Evolutionary conservation across 2,797 vertebrate species (phyloP), one percentile per base, ranked within the genome.

Genomic region (Ceryle rudis): DNA sequence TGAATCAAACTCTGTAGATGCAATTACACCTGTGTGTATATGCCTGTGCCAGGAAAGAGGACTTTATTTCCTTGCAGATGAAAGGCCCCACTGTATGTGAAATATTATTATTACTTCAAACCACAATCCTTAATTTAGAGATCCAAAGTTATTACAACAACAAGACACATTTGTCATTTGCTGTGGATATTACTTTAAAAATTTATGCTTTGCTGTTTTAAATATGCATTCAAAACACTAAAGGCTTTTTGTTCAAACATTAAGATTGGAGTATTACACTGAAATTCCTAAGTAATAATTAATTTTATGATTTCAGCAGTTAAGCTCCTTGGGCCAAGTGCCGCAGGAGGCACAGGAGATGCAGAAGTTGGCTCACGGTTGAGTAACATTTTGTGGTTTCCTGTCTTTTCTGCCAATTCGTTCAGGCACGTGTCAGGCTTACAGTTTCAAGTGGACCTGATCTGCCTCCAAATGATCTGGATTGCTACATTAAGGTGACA

Each of bases 201-300:
- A 96, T 80, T 73, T 86, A 92, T 95, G 93, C 44, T 60, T 86
- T 73, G 47, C 64, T 81, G 21, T 55, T 94, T 95, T 90, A 97
- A 96, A 93, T 93, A 90, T 75, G 86, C 58, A 90, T 91, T 96
- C 66, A 77, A 73, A 93, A 80, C 80, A 90, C 71, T 91, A 84
- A 90, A 89, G 39, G 31, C 55, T 81, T 79, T 90, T 93, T 96
- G 80, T 94, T 90, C 91, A 86, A 88, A 79, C 85, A 77, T 93
- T 72, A 84, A 90, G 78, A 89, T 81, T 67, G 39, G 60, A 58
- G 55, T 66, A 84, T 89, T 93, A 86, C 80, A 83, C 18, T 25
- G 66, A 88, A 90, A 79, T 86, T 95, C 28, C 73, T 70, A 37
- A 90, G 85, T 66, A 95, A 91, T 86, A 95, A 93, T 94, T 95